phyloP scores from a whole-genome alignment of 2,797 vertebrate species.

The Margarornis squamiger region DNA sequence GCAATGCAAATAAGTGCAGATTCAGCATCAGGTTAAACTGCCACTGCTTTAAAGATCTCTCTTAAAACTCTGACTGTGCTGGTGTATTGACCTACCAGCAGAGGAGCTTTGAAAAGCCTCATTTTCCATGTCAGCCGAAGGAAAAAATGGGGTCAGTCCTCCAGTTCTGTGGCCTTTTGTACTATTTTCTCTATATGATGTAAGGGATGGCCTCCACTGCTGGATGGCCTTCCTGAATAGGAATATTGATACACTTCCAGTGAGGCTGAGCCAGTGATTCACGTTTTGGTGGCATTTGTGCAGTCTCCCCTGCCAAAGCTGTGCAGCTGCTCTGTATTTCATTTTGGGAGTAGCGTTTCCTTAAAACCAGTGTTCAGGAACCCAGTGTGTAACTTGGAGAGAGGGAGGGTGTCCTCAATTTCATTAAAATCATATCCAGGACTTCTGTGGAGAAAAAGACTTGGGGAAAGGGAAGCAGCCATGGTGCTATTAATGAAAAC shows the following conservation, averaged over 20 bases:
- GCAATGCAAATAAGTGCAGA: accelerated
- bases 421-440: slow-evolving; percentile 30
- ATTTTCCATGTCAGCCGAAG: background rate
- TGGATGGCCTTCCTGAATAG: background rate
- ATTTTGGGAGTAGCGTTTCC: slow-evolving; percentile 4
- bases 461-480: slow-evolving; percentile 26
- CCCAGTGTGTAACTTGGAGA: slow-evolving; percentile 16
- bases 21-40: background rate
- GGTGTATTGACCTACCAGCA: background rate
- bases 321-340: slow-evolving; percentile 66
- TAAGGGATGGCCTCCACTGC: background rate
- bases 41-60: background rate
- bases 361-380: slow-evolving; percentile 41
- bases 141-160: background rate
- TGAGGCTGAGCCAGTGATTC: slow-evolving; percentile 35
- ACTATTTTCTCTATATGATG: background rate
- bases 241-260: slow-evolving; percentile 10
- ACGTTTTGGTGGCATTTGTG: slow-evolving; percentile 30
- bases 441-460: background rate
- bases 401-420: background rate
- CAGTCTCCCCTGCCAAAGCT: slow-evolving; percentile 33
- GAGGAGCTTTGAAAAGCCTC: background rate
- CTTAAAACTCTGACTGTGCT: background rate
- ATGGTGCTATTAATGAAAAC: background rate
- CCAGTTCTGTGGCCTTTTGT: background rate